These are phyloP conservation scores for Calephelis virginiensis DNA, from an alignment of 1,140 invertebrate genomes.

Conservation along the genomic window DNA sequence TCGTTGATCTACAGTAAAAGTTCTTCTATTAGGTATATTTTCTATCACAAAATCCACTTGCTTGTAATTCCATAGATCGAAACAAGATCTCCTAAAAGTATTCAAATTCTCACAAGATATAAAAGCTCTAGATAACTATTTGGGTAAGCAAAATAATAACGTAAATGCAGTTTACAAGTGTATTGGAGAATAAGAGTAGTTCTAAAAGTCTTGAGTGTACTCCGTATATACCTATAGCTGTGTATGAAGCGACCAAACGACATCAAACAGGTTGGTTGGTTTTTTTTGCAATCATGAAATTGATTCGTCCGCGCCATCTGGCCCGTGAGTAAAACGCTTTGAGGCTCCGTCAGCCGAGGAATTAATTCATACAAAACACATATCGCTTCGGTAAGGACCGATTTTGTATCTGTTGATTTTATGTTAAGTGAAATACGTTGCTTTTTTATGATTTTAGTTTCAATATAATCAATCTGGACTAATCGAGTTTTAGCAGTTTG, in stretches of 20 bases:
- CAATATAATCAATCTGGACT: neutral
- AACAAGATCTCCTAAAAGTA: too few species aligned
- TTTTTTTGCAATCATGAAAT: constrained; percentile 77
- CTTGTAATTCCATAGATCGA: too few species aligned
- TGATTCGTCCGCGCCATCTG: constrained; percentile 75
- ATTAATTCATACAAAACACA: constrained; percentile 67
- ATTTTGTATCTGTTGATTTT: constrained; percentile 50
- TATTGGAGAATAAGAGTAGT: neutral
- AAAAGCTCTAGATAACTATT: neutral
- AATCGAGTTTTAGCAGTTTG: neutral
- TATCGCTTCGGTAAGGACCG: constrained; percentile 47
- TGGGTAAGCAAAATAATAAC: constrained; percentile 1
- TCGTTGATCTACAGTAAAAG: too few species aligned
- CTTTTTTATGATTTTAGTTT: constrained; percentile 10
- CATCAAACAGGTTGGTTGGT: constrained; percentile 59
- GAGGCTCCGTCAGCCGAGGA: constrained; percentile 31
- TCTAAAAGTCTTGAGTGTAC: constrained; percentile 3
- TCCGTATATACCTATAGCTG: neutral
- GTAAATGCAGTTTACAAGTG: constrained; percentile 6
- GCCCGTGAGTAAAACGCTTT: constrained; percentile 61
- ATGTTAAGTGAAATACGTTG: constrained; percentile 17
- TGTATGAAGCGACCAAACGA: constrained; percentile 28
- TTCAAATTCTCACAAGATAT: too few species aligned
- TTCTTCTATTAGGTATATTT: too few species aligned
- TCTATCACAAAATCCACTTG: too few species aligned